Percentiles rank a stretch among this genome's conserved stretches.
phyloP scores from a whole-genome alignment of 37 sponge, comb jelly and placozoan species.

The Amphimedon queenslandica region DNA sequence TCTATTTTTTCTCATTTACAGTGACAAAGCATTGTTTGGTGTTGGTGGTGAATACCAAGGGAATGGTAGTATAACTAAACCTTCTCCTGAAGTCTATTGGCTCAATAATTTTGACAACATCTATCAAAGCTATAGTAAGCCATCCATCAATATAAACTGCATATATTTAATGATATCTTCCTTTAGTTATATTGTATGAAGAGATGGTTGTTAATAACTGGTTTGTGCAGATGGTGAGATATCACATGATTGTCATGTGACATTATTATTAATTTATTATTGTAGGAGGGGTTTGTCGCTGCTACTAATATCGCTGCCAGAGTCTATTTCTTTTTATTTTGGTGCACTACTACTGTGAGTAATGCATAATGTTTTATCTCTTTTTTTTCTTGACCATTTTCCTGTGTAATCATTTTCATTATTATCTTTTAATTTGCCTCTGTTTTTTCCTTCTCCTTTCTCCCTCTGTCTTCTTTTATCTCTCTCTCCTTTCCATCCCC shows the following conservation, averaged over 20 bases:
- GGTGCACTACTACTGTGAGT: not conserved
- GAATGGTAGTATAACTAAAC: not conserved
- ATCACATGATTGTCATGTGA: not conserved
- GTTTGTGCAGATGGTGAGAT: constrained; percentile 80
- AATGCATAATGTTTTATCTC: not conserved
- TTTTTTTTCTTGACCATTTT: not conserved
- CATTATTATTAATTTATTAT: not conserved
- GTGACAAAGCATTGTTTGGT: constrained; percentile 5
- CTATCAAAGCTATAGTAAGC: constrained; percentile 67
- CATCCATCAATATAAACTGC: not conserved
- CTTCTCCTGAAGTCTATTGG: constrained; percentile 32
- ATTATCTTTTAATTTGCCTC: too few relatives aligned
- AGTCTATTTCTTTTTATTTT: not conserved
- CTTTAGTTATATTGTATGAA: constrained; percentile 70
- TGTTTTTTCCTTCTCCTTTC: too few relatives aligned
- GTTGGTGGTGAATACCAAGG: not conserved
- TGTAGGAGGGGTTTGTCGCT: constrained; percentile 5
- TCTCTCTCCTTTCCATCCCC: too few relatives aligned
- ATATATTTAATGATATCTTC: not conserved
- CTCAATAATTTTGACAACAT: constrained; percentile 84
- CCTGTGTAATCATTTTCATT: too few relatives aligned
- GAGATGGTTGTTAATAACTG: constrained; percentile 89
- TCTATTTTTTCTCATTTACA: not conserved
- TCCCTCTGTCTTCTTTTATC: not conserved
- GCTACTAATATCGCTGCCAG: not conserved